These are phyloP conservation scores for Echeneis naucrates DNA, from an alignment of 2,797 vertebrate species.

Conservation along the genomic window DNA sequence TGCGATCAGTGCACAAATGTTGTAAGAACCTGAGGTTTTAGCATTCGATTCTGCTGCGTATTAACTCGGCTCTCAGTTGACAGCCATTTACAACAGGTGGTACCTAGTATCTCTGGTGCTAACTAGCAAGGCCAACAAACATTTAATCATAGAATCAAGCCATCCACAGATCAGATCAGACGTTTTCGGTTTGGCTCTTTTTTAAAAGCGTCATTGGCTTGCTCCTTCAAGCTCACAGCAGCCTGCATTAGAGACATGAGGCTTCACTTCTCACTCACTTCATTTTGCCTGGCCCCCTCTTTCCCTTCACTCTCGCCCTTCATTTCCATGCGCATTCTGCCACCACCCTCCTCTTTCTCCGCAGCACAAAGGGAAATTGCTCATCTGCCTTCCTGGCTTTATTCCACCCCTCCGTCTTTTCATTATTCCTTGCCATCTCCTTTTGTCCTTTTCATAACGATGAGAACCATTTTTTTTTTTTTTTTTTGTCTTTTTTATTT, in stretches of 20 bases:
- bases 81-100: too few relatives aligned
- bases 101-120: too few relatives aligned
- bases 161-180: not conserved
- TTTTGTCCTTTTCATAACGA: constrained; percentile 56
- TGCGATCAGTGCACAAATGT: too few relatives aligned
- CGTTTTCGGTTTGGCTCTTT: constrained; percentile 7
- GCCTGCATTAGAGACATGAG: constrained; percentile 28
- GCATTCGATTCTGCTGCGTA: too few relatives aligned
- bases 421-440: constrained; percentile 42
- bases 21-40: too few relatives aligned
- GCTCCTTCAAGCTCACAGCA: constrained; percentile 52
- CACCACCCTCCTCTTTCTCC: constrained; percentile 3
- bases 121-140: too few relatives aligned
- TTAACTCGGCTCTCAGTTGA: too few relatives aligned
- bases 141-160: too few relatives aligned
- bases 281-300: constrained; percentile 20
- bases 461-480: constrained; percentile 26
- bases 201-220: constrained; percentile 26
- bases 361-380: constrained; percentile 56
- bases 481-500: not conserved
- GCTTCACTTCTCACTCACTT: constrained; percentile 19
- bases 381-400: constrained; percentile 45
- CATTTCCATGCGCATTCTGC: constrained; percentile 35
- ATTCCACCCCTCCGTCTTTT: constrained; percentile 52
- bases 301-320: not conserved